A percentile compares a stretch with the other conserved stretches of the same genome.
phyloP scores from a whole-genome alignment of 2,797 vertebrate species.

The Lates japonicus region DNA sequence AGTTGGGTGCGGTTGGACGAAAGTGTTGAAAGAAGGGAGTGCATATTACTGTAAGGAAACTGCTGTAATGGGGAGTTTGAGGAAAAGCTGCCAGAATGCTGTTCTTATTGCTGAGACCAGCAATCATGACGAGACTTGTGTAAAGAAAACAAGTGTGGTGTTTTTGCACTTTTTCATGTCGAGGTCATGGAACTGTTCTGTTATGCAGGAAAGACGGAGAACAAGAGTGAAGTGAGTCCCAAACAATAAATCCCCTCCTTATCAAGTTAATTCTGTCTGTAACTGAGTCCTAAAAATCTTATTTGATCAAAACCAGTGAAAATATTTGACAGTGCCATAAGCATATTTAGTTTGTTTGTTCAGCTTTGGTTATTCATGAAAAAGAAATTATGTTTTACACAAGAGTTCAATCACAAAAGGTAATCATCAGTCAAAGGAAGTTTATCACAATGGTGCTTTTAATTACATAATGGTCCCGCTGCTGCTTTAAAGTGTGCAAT shows the following conservation, averaged over 20 bases:
- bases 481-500: too few relatives aligned
- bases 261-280: background rate
- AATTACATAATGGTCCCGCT: too few relatives aligned
- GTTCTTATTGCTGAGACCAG: background rate
- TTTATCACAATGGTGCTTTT: too few relatives aligned
- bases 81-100: background rate
- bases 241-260: background rate
- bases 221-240: background rate
- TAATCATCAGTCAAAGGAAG: too few relatives aligned
- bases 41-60: slow-evolving; percentile 10
- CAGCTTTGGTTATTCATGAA: too few relatives aligned
- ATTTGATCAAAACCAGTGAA: too few relatives aligned
- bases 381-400: too few relatives aligned
- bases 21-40: slow-evolving; percentile 40
- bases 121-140: background rate
- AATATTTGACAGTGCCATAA: too few relatives aligned
- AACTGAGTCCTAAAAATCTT: background rate
- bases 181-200: slow-evolving; percentile 20
- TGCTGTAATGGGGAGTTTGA: background rate
- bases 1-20: background rate
- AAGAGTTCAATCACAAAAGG: too few relatives aligned
- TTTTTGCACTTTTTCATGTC: background rate
- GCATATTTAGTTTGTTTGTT: too few relatives aligned
- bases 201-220: slow-evolving; percentile 8
- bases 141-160: background rate